A percentile compares a stretch with the other conserved stretches of the same genome.
These are phyloP conservation scores for Saccostrea echinata DNA, from an alignment of 1,140 invertebrate genomes.

Conservation along the genomic window DNA sequence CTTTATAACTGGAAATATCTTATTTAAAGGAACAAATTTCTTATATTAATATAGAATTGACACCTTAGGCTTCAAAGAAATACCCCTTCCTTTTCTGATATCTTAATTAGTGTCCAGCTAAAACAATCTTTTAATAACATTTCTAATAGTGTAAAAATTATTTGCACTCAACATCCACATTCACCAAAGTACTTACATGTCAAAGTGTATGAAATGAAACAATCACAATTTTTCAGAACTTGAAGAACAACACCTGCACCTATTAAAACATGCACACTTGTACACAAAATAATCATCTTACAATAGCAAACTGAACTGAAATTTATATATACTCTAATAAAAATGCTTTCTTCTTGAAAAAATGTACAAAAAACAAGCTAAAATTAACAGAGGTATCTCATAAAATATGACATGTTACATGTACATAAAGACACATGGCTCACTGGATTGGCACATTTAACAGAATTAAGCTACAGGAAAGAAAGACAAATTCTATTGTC, in stretches of 20 bases:
- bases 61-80: no score
- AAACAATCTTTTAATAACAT: no score
- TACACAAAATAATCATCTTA: not conserved
- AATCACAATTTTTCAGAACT: not conserved
- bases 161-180: not conserved
- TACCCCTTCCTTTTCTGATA: no score
- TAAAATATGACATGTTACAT: not conserved
- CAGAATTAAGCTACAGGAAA: conserved; percentile 17
- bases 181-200: not conserved
- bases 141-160: no score
- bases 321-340: not conserved
- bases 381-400: not conserved
- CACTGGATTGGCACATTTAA: conserved; percentile 19
- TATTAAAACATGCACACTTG: not conserved
- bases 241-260: conserved; percentile 1
- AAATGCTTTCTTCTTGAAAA: not conserved
- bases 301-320: not conserved
- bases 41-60: no score
- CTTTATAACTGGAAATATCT: no score
- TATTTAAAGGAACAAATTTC: no score
- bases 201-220: not conserved
- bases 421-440: not conserved
- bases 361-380: not conserved
- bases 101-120: no score
- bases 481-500: not conserved